A percentile compares a stretch with the other conserved stretches of the same genome.
Evolutionary conservation across 2,113 vertebrate species (phyloP).

Genomic region (Thalassarche chlororhynchos): DNA sequence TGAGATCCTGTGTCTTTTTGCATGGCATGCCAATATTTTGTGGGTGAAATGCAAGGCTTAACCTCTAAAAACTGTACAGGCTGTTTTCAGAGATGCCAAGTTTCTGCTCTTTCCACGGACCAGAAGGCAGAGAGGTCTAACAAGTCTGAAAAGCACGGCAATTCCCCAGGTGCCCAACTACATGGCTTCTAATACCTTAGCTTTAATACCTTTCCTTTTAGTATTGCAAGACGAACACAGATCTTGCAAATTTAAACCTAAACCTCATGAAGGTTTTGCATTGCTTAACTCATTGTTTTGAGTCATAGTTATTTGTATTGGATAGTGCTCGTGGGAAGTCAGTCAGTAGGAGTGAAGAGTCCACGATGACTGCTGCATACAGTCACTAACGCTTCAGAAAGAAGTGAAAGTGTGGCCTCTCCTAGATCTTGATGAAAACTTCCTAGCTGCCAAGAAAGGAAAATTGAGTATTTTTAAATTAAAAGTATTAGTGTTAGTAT

Average conservation of each 20-base stretch:
- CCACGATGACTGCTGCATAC: accelerated
- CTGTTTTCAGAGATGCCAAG: not conserved
- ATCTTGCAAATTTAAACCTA: not conserved
- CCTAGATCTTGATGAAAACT: not conserved
- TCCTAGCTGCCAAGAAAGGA: not conserved
- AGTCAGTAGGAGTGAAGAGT: not conserved
- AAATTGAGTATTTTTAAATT: not conserved
- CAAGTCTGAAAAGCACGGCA: not conserved
- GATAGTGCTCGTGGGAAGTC: not conserved
- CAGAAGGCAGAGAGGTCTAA: not conserved
- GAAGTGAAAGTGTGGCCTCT: not conserved
- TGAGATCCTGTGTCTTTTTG: not conserved
- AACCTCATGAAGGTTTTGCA: not conserved
- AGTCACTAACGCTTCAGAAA: not conserved
- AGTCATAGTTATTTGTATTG: accelerated
- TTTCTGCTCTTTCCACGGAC: not conserved
- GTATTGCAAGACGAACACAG: not conserved
- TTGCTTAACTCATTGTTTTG: not conserved
- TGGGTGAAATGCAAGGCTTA: not conserved
- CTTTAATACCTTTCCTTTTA: not conserved
- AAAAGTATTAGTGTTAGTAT: not conserved
- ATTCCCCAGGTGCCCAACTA: too few species aligned
- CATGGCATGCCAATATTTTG: not conserved
- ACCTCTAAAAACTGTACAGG: not conserved
- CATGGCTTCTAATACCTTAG: not conserved